Evolutionary conservation across 2,888 invertebrate genomes (phyloP), one percentile per base, ranked within the genome.

Genomic region (Liopterus haemorrhoidalis): DNA sequence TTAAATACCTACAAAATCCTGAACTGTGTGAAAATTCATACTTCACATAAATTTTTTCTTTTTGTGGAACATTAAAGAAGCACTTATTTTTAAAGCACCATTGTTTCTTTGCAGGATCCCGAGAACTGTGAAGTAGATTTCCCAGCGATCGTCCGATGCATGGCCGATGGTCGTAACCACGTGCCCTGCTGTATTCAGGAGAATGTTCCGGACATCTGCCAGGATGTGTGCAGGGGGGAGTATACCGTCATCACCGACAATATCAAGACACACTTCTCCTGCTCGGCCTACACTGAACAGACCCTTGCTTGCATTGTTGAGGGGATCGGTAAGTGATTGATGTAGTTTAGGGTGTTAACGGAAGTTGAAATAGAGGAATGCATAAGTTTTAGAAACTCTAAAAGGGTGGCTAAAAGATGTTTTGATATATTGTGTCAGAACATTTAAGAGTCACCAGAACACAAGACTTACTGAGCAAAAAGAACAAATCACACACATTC

Each of bases 171-270:
- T 0, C 74, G 88, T 12, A 87, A 90, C 68, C 89, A 89, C 69
- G 82, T 86, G 19, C 88, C 88, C 0, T 89, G 89, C 65, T 89
- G 89, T 63, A 79, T 84, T 15, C 80, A 81, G 53, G 86, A 87
- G 62, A 75, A 80, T 44, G 84, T 89, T 14, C 89, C 89, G 0
- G 86, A 87, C 63, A 79, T 88, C 54, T 89, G 89, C 61, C 87
- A 86, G 60, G 87, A 88, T 54, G 85, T 89, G 52, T 89, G 89
- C 61, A 72, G 85, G 1, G 89, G 89, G 18, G 86, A 88, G 63
- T 89, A 88, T 66, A 86, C 86, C 0, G 80, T 85, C 1, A 87
- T 87, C 49, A 86, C 86, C 0, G 86, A 88, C 62, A 82, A 82
- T 58, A 81, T 89, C 47, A 83, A 84, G 65, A 86, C 87, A 0